These are phyloP conservation scores for Ceratoteleas bidentatus DNA, from an alignment of 1,140 invertebrate genomes.

Conservation along the genomic window DNA sequence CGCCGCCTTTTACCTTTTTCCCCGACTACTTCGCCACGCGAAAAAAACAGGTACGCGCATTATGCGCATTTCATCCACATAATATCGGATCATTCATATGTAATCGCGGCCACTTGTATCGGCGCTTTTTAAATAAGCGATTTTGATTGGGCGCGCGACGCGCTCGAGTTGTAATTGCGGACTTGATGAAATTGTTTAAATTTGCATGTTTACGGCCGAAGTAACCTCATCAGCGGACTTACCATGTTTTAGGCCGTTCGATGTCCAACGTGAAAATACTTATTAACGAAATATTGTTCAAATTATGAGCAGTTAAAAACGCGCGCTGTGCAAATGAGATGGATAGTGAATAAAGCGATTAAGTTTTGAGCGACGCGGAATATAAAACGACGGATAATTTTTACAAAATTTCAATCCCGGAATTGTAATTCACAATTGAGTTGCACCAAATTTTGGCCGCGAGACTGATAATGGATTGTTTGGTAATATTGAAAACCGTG, in stretches of 20 bases:
- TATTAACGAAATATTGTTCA: neutral
- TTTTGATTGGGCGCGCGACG: slow-evolving; percentile 20
- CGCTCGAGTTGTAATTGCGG: slow-evolving; percentile 16
- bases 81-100: slow-evolving; percentile 23
- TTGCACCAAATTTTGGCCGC: too few relatives aligned
- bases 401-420: too few relatives aligned
- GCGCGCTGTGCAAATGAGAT: too few relatives aligned
- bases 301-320: neutral
- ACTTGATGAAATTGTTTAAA: slow-evolving; percentile 22
- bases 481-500: too few relatives aligned
- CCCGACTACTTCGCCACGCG: slow-evolving; percentile 26
- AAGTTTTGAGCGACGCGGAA: too few relatives aligned
- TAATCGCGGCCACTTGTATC: slow-evolving; percentile 36
- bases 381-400: too few relatives aligned
- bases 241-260: slow-evolving; percentile 4
- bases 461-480: too few relatives aligned
- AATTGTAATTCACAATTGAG: too few relatives aligned
- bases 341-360: too few relatives aligned
- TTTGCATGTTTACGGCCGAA: slow-evolving; percentile 1
- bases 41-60: slow-evolving; percentile 29
- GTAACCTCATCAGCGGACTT: slow-evolving; percentile 3
- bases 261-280: neutral
- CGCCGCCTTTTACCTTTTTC: slow-evolving; percentile 21
- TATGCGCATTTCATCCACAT: slow-evolving; percentile 37
- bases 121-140: slow-evolving; percentile 34